phyloP scores from a whole-genome alignment of 1,140 invertebrate genomes.

The Chironomus striatipennis region DNA sequence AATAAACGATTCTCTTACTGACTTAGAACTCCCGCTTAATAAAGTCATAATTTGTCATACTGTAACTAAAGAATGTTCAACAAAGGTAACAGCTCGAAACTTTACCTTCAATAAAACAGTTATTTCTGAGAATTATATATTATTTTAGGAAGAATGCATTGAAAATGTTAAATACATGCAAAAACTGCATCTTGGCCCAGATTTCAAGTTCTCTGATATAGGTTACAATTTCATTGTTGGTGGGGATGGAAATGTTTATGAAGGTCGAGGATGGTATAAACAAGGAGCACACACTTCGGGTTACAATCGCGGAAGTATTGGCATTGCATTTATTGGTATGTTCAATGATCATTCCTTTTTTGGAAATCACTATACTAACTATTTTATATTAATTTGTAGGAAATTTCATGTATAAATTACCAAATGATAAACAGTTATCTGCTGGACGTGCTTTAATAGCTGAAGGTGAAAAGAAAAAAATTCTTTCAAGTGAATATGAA shows the following conservation, averaged over 20 bases:
- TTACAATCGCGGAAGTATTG: constrained; percentile 47
- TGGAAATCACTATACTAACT: too few species aligned
- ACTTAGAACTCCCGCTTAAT: constrained; percentile 41
- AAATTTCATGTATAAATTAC: constrained; percentile 39
- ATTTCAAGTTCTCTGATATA: constrained; percentile 53
- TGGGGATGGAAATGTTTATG: constrained; percentile 51
- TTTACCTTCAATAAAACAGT: too few species aligned
- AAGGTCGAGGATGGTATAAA: constrained; percentile 50
- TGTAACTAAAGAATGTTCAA: constrained; percentile 42
- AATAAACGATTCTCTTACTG: constrained; percentile 33
- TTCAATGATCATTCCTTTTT: too few species aligned
- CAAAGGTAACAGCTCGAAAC: constrained; percentile 36
- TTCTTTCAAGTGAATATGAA: neutral
- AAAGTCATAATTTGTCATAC: constrained; percentile 47
- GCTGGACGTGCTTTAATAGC: neutral
- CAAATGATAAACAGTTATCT: neutral
- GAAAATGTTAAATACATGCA: constrained; percentile 41
- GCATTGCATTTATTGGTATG: constrained; percentile 60
- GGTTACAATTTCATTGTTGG: constrained; percentile 46
- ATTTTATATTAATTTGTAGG: too few species aligned
- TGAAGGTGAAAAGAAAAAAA: neutral
- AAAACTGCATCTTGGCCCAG: constrained; percentile 46
- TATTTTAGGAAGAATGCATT: neutral
- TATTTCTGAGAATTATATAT: too few species aligned
- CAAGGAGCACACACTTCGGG: constrained; percentile 46